Evolutionary conservation across 2,113 vertebrate genomes (phyloP).

Genomic region (Anguilla rostrata): DNA sequence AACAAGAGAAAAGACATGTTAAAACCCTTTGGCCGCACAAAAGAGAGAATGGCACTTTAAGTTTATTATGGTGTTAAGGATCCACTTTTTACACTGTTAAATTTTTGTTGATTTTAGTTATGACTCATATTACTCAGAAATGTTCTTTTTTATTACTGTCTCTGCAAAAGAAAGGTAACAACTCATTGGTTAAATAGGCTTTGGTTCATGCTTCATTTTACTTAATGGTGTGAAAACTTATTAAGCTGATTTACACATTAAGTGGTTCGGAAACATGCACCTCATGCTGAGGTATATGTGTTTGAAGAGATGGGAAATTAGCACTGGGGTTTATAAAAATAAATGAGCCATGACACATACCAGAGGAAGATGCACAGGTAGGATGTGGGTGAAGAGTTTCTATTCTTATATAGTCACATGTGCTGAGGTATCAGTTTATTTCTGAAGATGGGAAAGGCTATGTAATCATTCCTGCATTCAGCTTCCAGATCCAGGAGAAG

Average conservation of each 20-base stretch:
- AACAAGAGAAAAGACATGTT: conserved; percentile 23
- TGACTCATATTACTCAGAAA: conserved; percentile 81
- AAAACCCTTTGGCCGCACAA: neutral
- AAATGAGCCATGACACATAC: conserved; percentile 63
- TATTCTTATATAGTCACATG: neutral
- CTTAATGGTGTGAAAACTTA: conserved; percentile 88
- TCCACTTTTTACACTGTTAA: conserved; percentile 39
- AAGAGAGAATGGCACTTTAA: conserved; percentile 21
- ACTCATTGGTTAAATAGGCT: conserved; percentile 88
- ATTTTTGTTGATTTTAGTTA: conserved; percentile 90
- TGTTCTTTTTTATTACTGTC: conserved; percentile 85
- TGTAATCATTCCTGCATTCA: neutral
- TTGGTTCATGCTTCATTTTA: conserved; percentile 83
- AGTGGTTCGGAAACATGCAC: conserved; percentile 80
- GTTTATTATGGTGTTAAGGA: conserved; percentile 42
- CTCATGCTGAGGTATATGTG: conserved; percentile 76
- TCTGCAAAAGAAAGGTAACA: conserved; percentile 83
- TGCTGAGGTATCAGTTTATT: neutral
- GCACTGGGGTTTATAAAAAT: conserved; percentile 80
- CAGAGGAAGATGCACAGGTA: conserved; percentile 14
- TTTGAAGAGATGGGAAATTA: conserved; percentile 87
- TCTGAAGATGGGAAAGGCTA: neutral
- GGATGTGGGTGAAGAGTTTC: neutral
- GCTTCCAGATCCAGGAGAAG: neutral
- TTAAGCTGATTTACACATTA: conserved; percentile 88